A percentile compares a stretch with the other conserved stretches of the same genome.
Evolutionary conservation across 2,888 invertebrate genomes (phyloP).

Genomic region (Agrochola lota): DNA sequence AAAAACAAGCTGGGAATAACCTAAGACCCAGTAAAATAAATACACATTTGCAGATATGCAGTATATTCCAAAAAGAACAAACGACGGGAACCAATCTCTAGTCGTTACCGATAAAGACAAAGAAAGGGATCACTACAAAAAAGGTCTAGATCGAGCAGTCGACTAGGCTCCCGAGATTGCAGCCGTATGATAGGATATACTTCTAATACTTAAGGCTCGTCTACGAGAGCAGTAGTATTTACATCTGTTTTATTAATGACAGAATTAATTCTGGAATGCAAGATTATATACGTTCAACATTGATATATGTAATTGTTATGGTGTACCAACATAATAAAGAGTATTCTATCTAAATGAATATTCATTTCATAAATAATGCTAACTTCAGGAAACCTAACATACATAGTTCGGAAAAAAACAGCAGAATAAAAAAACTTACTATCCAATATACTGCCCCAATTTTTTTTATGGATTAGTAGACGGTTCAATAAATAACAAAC

Average conservation of each 20-base stretch:
- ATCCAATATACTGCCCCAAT: not conserved
- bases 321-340: too few species aligned
- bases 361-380: not conserved
- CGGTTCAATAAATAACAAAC: not conserved
- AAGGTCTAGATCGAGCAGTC: conserved; percentile 41
- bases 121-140: conserved; percentile 53
- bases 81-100: conserved; percentile 29
- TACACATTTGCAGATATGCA: conserved; percentile 12
- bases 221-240: conserved; percentile 9
- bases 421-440: not conserved
- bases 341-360: not conserved
- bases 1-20: conserved; percentile 17
- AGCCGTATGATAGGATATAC: conserved; percentile 59
- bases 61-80: conserved; percentile 27
- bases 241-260: not conserved
- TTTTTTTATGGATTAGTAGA: not conserved
- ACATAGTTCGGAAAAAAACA: not conserved
- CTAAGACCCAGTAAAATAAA: conserved; percentile 20
- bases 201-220: conserved; percentile 49
- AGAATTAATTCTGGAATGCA: not conserved
- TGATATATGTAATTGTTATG: too few species aligned
- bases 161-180: conserved; percentile 47
- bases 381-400: not conserved
- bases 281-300: too few species aligned
- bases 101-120: conserved; percentile 40